These are phyloP conservation scores for Artemia franciscana DNA, from an alignment of 1,140 invertebrate genomes.

Conservation along the genomic window DNA sequence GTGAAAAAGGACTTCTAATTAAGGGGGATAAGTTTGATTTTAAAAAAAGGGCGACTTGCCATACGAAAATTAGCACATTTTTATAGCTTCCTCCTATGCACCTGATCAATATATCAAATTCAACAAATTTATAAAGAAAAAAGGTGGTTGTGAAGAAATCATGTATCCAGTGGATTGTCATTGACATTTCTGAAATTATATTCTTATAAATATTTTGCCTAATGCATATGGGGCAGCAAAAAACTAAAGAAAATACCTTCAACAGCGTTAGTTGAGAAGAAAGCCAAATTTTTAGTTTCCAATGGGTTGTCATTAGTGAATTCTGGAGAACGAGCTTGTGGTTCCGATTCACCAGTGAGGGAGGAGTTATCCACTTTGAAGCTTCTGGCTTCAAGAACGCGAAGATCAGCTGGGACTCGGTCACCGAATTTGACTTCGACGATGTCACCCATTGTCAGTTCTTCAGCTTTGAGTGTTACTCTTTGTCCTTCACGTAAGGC, in stretches of 20 bases:
- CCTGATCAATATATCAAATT: no score
- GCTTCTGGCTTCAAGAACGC: conserved; percentile 65
- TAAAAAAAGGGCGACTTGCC: no score
- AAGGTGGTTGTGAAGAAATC: no score
- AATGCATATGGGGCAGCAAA: no score
- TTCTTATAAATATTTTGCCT: no score
- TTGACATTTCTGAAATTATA: no score
- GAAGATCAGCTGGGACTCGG: conserved; percentile 75
- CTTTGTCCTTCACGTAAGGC: conserved; percentile 25
- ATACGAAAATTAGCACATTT: no score
- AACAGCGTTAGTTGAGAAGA: conserved; percentile 91
- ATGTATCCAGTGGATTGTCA: no score
- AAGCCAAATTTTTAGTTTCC: conserved; percentile 88
- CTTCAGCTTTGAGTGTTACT: conserved; percentile 19
- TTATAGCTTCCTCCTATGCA: no score
- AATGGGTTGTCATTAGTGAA: conserved; percentile 87
- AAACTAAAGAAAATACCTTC: conserved; percentile 33
- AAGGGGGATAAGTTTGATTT: no score
- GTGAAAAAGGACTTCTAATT: no score
- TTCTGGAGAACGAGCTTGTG: conserved; percentile 66
- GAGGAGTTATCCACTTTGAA: conserved; percentile 50
- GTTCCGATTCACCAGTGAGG: conserved; percentile 87
- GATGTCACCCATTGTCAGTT: conserved; percentile 74
- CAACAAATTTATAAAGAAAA: no score
- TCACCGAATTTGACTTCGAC: conserved; percentile 88